Percentiles rank a stretch among this genome's conserved stretches.
These are phyloP conservation scores for Endotricha flammealis DNA, from an alignment of 2,888 invertebrate species.

Conservation along the genomic window DNA sequence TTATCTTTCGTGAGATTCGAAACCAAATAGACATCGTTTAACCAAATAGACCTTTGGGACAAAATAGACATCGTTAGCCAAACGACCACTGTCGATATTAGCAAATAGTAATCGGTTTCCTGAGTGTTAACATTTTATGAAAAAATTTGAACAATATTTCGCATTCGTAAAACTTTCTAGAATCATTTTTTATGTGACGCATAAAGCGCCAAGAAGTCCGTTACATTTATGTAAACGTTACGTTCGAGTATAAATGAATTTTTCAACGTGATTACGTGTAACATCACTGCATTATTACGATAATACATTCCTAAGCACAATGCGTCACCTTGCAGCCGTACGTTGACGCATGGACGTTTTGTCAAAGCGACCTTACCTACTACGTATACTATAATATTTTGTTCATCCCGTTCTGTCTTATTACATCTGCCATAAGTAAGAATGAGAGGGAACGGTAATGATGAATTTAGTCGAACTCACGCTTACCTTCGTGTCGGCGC, in stretches of 20 bases:
- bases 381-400: constrained; percentile 60
- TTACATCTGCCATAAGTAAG: constrained; percentile 30
- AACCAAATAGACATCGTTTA: too few relatives aligned
- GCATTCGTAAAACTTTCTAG: too few relatives aligned
- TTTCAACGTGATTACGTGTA: constrained; percentile 38
- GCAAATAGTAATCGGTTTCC: too few relatives aligned
- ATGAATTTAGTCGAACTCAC: constrained; percentile 49
- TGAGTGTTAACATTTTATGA: too few relatives aligned
- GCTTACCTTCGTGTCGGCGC: constrained; percentile 71
- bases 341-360: constrained; percentile 76
- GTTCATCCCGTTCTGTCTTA: constrained; percentile 56
- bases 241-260: constrained; percentile 38
- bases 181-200: background rate
- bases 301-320: constrained; percentile 72
- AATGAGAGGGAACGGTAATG: constrained; percentile 51
- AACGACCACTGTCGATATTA: too few relatives aligned
- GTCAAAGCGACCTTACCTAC: constrained; percentile 70
- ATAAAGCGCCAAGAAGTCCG: constrained; percentile 20
- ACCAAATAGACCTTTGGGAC: too few relatives aligned
- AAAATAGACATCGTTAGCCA: too few relatives aligned
- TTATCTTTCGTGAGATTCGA: too few relatives aligned
- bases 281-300: constrained; percentile 47
- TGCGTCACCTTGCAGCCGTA: constrained; percentile 73
- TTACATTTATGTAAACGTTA: constrained; percentile 44
- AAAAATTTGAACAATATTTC: too few relatives aligned